Evolutionary conservation across 2,797 vertebrate species (phyloP).

Genomic region (Premnoplex brunnescens): DNA sequence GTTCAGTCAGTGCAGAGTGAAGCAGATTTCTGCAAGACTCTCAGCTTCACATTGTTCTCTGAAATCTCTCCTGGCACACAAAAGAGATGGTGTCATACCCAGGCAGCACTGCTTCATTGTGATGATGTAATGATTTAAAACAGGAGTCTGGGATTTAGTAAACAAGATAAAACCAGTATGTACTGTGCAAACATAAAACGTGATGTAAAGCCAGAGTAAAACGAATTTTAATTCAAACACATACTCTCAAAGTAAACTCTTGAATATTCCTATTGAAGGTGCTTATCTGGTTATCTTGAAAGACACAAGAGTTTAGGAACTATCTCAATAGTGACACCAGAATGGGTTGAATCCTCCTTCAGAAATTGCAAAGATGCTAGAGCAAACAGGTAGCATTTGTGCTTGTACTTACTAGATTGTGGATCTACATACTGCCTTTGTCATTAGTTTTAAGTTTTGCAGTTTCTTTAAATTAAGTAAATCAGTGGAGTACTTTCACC

Average conservation of each 20-base stretch:
- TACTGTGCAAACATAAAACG: neutral
- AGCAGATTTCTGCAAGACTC: neutral
- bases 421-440: neutral
- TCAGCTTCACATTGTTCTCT: rapidly evolving
- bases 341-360: neutral
- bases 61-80: neutral
- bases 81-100: neutral
- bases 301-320: neutral
- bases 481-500: neutral
- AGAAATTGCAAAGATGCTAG: neutral
- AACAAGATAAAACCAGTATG: neutral
- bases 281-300: neutral
- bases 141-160: neutral
- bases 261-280: neutral
- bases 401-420: neutral
- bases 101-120: neutral
- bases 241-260: neutral
- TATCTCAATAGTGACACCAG: neutral
- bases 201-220: neutral
- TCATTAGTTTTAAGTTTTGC: neutral
- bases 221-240: neutral
- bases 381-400: neutral
- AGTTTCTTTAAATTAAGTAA: neutral
- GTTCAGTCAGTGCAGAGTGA: neutral
- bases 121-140: neutral